Conservation (phyloP, 2,888 invertebrate species). For the Dysmachus trigonus region DNA sequence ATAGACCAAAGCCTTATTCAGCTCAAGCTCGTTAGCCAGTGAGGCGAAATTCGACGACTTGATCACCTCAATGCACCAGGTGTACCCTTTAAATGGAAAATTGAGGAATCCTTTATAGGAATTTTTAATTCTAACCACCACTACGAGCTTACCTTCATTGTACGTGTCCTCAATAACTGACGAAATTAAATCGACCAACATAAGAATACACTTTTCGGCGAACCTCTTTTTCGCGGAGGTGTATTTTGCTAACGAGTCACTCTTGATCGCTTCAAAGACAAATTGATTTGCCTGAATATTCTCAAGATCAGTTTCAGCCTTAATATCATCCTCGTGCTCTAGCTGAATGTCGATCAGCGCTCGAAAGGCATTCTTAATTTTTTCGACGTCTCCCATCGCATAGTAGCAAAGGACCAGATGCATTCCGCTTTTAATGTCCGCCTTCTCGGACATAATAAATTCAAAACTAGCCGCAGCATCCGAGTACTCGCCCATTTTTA, state of each 20-base stretch:
- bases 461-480: slow-evolving; percentile 97
- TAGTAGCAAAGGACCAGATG: slow-evolving; percentile 90
- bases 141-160: slow-evolving; percentile 67
- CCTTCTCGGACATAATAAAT: slow-evolving; percentile 96
- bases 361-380: slow-evolving; percentile 92
- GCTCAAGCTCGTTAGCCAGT: slow-evolving; percentile 87
- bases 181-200: slow-evolving; percentile 88
- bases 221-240: slow-evolving; percentile 76
- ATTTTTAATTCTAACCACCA: background rate
- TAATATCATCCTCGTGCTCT: slow-evolving; percentile 83
- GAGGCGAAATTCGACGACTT: slow-evolving; percentile 87
- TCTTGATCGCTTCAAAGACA: slow-evolving; percentile 79
- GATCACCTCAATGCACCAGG: slow-evolving; percentile 94
- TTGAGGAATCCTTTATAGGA: background rate
- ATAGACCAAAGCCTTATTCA: slow-evolving; percentile 88
- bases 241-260: slow-evolving; percentile 78
- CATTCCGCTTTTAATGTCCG: slow-evolving; percentile 87
- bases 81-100: slow-evolving; percentile 63
- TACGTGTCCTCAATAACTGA: slow-evolving; percentile 79
- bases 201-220: slow-evolving; percentile 84
- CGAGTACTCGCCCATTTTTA: slow-evolving; percentile 94
- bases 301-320: slow-evolving; percentile 66
- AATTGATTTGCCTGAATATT: slow-evolving; percentile 67
- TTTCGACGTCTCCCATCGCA: slow-evolving; percentile 89
- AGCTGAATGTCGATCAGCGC: slow-evolving; percentile 88